Percentiles rank a stretch among this genome's conserved stretches.
Evolutionary conservation across 2,113 vertebrate genomes (phyloP).

Genomic region (Mesoclemmys tuberculata): DNA sequence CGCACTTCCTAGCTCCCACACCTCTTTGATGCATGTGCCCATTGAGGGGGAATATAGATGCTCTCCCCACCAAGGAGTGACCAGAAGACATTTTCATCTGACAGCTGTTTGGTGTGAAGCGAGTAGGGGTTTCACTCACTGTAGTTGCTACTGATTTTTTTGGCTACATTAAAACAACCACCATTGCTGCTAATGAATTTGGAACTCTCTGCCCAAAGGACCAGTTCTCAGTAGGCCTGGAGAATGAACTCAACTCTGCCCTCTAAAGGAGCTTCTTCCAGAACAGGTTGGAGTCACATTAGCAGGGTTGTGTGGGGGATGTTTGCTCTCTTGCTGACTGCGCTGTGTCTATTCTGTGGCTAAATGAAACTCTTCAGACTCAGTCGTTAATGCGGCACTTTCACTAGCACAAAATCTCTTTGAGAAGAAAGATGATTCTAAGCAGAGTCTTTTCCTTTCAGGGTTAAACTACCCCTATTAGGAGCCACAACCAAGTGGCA

Average conservation of each 20-base stretch:
- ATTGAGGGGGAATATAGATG: not conserved
- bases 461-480: not conserved
- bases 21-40: not conserved
- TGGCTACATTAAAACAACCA: not conserved
- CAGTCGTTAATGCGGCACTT: not conserved
- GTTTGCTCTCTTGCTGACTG: not conserved
- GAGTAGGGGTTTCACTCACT: not conserved
- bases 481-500: not conserved
- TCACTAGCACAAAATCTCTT: not conserved
- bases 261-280: not conserved
- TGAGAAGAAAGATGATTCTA: not conserved
- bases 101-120: not conserved
- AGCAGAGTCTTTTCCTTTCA: not conserved
- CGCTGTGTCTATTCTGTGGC: not conserved
- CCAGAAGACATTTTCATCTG: not conserved
- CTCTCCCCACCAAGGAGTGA: not conserved
- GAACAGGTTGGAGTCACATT: not conserved
- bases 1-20: not conserved
- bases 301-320: not conserved
- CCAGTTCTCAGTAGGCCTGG: not conserved
- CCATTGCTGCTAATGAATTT: not conserved
- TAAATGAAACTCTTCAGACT: not conserved
- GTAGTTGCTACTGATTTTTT: not conserved
- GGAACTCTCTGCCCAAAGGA: not conserved
- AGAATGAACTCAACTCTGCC: not conserved